Conservation (phyloP, 2,113 vertebrate species). For the Pseudopipra pipra region DNA sequence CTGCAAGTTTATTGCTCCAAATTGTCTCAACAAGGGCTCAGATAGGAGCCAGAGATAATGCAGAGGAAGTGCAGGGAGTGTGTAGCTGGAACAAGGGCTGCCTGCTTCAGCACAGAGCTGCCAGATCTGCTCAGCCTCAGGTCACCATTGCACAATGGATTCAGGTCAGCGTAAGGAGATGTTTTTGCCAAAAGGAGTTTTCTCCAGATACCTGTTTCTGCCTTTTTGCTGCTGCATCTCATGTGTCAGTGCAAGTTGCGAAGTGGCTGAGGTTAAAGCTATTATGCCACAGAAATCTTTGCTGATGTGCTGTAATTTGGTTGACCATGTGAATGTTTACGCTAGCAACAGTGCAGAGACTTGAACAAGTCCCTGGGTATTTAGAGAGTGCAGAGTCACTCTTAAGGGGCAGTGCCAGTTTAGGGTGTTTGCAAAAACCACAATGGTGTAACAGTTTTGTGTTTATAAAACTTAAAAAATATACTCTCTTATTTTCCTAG, state of each 20-base stretch:
- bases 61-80: neutral
- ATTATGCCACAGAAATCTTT: neutral
- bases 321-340: neutral
- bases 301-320: neutral
- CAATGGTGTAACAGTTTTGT: neutral
- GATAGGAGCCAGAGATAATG: neutral
- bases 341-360: neutral
- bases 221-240: neutral
- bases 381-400: neutral
- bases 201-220: neutral
- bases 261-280: neutral
- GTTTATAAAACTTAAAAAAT: neutral
- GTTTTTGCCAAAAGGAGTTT: neutral
- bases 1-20: neutral
- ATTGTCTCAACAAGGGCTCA: neutral
- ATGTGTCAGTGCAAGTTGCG: neutral
- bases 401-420: neutral
- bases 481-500: neutral
- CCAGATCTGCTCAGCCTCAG: neutral
- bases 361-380: neutral
- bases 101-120: neutral
- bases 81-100: neutral
- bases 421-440: neutral
- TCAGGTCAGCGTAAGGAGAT: neutral
- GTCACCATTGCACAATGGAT: accelerated